Evolutionary conservation across 2,888 invertebrate genomes (phyloP).

Genomic region (Cynaeus angustus): DNA sequence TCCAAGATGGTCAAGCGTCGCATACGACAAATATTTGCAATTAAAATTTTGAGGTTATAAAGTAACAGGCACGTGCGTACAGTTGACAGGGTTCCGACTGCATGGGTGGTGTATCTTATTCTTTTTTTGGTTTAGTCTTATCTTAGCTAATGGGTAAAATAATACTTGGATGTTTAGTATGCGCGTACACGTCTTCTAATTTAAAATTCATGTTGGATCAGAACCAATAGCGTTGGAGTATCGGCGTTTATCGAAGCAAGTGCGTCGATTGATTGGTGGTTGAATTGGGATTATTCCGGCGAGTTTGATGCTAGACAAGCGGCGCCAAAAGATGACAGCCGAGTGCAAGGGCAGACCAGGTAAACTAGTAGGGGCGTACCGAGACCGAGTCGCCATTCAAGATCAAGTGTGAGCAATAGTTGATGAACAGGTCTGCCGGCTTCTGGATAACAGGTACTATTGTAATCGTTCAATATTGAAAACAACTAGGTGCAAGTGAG

Average conservation of each 20-base stretch:
- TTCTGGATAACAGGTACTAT: conserved; percentile 71
- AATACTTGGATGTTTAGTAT: conserved; percentile 45
- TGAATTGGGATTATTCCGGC: conserved; percentile 12
- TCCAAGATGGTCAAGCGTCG: background rate
- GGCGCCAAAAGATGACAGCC: conserved; percentile 59
- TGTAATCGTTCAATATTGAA: conserved; percentile 70
- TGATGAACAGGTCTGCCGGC: conserved; percentile 71
- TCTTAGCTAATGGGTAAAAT: background rate
- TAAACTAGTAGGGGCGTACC: conserved; percentile 70
- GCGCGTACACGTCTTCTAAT: conserved; percentile 53
- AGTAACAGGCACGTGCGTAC: conserved; percentile 11
- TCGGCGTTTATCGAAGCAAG: conserved; percentile 43
- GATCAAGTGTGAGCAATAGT: conserved; percentile 70
- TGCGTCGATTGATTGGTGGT: conserved; percentile 60
- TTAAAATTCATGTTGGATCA: conserved; percentile 61
- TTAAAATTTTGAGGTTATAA: conserved; percentile 6
- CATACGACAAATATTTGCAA: too few species aligned
- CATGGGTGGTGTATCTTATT: conserved; percentile 10
- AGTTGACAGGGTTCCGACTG: conserved; percentile 7
- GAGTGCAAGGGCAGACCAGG: conserved; percentile 61
- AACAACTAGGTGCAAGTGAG: conserved; percentile 65
- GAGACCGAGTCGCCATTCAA: conserved; percentile 68
- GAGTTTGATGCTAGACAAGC: conserved; percentile 53
- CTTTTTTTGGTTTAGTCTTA: background rate
- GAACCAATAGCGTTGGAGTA: conserved; percentile 57